phyloP scores from a whole-genome alignment of 2,113 vertebrate genomes.

The Semnornis frantzii region DNA sequence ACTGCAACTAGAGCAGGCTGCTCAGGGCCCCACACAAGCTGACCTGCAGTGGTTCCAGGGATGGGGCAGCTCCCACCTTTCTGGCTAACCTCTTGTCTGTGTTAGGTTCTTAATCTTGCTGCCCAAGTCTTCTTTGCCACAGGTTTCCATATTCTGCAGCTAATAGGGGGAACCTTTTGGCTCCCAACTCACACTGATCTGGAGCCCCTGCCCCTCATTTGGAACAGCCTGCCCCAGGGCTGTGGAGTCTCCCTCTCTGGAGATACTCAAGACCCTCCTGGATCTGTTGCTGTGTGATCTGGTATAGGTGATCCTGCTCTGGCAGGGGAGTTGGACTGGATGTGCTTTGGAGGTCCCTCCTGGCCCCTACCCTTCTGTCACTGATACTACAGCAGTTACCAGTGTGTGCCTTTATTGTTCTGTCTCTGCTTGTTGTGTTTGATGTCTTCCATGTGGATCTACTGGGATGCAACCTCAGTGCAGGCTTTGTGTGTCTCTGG shows the following conservation, averaged over 20 bases:
- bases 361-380: no score
- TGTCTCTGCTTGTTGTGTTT: rapidly evolving
- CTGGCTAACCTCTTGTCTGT: background rate
- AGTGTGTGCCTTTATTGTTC: background rate
- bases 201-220: background rate
- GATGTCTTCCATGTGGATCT: background rate
- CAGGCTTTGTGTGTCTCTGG: rapidly evolving
- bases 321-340: no score
- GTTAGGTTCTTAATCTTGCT: background rate
- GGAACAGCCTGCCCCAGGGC: no score
- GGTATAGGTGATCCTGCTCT: no score
- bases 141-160: background rate
- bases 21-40: no score
- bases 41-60: no score
- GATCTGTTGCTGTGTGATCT: no score
- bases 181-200: background rate
- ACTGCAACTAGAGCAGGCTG: no score
- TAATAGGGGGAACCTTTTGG: background rate
- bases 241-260: no score
- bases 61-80: no score
- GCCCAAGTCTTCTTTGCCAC: background rate
- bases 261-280: no score
- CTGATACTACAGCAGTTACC: background rate
- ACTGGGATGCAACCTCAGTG: rapidly evolving
- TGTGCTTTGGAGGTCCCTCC: no score